Conservation (phyloP, 2,113 vertebrate genomes). For the Hypanus sabinus region DNA sequence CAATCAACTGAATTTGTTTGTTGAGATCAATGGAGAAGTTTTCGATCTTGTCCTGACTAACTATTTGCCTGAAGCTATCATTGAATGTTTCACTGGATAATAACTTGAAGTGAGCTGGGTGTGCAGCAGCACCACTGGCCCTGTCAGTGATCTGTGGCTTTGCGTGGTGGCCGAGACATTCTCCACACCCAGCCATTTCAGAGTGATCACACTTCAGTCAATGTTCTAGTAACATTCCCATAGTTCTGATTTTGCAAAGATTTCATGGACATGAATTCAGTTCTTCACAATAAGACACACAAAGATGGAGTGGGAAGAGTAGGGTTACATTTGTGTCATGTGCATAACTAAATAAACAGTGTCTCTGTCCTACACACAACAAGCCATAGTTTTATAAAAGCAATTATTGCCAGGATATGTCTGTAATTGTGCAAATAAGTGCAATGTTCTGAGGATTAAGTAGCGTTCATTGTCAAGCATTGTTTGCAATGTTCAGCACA, state of each 20-base stretch:
- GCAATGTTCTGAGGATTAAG: background rate
- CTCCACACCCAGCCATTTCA: background rate
- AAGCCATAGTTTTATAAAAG: background rate
- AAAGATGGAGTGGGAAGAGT: background rate
- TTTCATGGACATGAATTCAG: background rate
- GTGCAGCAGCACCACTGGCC: background rate
- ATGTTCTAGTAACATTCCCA: background rate
- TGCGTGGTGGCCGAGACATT: background rate
- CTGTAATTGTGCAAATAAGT: background rate
- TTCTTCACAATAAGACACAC: background rate
- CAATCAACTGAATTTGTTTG: too few species aligned
- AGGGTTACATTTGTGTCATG: background rate
- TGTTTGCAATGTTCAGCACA: slow-evolving; percentile 11
- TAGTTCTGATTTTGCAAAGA: background rate
- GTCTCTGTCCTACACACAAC: background rate
- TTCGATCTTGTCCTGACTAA: background rate
- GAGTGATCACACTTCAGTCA: background rate
- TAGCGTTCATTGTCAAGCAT: background rate
- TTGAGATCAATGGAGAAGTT: background rate
- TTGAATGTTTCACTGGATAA: background rate
- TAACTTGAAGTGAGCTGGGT: background rate
- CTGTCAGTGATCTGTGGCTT: background rate
- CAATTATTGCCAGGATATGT: background rate
- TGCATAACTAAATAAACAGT: background rate
- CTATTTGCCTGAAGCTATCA: background rate